phyloP scores from a whole-genome alignment of 1,140 invertebrate genomes.

The Grapholita molesta region DNA sequence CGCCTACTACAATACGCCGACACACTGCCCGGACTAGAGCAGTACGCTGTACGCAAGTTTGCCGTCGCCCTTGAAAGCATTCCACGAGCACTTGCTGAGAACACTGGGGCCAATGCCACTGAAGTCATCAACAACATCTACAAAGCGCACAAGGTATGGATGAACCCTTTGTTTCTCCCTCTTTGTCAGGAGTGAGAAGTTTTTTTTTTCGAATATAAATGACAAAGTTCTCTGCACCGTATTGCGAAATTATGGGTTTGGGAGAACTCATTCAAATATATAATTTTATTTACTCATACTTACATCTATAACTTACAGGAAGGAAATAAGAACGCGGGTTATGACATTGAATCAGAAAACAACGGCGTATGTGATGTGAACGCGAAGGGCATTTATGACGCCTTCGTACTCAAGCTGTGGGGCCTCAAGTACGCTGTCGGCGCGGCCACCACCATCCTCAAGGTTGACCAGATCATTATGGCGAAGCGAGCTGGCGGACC shows the following conservation, averaged over 20 bases:
- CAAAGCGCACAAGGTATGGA: slow-evolving; percentile 89
- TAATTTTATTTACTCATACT: too few relatives aligned
- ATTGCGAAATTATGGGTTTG: too few relatives aligned
- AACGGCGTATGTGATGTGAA: slow-evolving; percentile 85
- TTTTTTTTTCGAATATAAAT: too few relatives aligned
- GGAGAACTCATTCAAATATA: too few relatives aligned
- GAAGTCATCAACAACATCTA: slow-evolving; percentile 95
- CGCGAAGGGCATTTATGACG: slow-evolving; percentile 89
- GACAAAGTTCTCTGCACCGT: too few relatives aligned
- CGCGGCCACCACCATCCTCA: slow-evolving; percentile 95
- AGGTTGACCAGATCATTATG: slow-evolving; percentile 99
- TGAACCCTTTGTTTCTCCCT: too few relatives aligned
- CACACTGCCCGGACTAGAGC: slow-evolving; percentile 95
- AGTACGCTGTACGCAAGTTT: slow-evolving; percentile 98
- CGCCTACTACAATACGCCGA: slow-evolving; percentile 92
- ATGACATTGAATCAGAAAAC: slow-evolving; percentile 90
- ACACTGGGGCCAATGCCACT: slow-evolving; percentile 93
- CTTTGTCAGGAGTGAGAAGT: too few relatives aligned
- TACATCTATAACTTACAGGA: slow-evolving; percentile 75
- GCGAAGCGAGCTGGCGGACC: slow-evolving; percentile 98
- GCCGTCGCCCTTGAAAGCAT: slow-evolving; percentile 94
- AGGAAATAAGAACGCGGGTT: slow-evolving; percentile 90
- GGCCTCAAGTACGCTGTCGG: slow-evolving; percentile 96
- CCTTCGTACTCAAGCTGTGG: slow-evolving; percentile 94
- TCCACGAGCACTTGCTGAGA: slow-evolving; percentile 96